Evolutionary conservation across 2,797 vertebrate species (phyloP).

Genomic region (Odontamblyopus rebecca): DNA sequence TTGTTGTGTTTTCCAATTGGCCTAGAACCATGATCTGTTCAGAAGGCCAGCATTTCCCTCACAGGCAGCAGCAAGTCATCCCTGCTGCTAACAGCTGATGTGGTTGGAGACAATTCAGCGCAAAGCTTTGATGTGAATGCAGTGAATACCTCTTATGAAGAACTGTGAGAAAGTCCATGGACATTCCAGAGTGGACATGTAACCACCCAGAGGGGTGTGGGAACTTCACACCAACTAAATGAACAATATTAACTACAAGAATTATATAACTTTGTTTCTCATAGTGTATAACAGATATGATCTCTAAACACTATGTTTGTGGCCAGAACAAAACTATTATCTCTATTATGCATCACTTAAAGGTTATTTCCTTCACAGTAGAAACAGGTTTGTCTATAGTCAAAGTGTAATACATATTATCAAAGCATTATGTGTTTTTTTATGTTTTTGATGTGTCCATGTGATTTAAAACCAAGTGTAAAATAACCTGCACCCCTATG

Average conservation of each 20-base stretch:
- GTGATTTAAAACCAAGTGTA: no score
- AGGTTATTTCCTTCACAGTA: neutral
- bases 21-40: slow-evolving; percentile 34
- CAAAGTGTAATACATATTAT: neutral
- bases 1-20: slow-evolving; percentile 23
- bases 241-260: slow-evolving; percentile 14
- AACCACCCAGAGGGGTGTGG: slow-evolving; percentile 31
- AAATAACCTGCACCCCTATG: no score
- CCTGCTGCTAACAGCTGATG: slow-evolving; percentile 49
- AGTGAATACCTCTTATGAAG: slow-evolving; percentile 49
- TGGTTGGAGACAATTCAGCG: slow-evolving; percentile 16
- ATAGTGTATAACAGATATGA: slow-evolving; percentile 18
- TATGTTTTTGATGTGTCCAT: no score
- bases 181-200: slow-evolving; percentile 59
- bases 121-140: slow-evolving; percentile 29
- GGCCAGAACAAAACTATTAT: slow-evolving; percentile 6
- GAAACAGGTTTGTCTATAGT: no score
- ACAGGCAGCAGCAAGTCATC: slow-evolving; percentile 48
- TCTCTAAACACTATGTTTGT: slow-evolving; percentile 14
- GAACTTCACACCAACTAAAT: slow-evolving; percentile 23
- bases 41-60: slow-evolving; percentile 32
- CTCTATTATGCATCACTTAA: slow-evolving; percentile 1
- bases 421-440: neutral
- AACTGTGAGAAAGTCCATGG: slow-evolving; percentile 54
- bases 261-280: slow-evolving; percentile 4